Conservation (phyloP, 1,140 invertebrate species). For the Philopotamus ludificatus region DNA sequence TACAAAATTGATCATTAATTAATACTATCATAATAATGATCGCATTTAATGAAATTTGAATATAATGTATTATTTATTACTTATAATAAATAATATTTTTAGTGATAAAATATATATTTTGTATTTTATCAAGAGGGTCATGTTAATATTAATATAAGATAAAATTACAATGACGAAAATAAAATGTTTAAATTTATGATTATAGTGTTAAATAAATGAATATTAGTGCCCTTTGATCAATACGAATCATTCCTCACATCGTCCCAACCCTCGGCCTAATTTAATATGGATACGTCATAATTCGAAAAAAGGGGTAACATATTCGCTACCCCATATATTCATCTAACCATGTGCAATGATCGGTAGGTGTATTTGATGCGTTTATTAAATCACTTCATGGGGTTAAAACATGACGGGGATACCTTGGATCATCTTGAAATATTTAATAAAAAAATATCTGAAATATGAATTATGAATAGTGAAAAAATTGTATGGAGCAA, state of each 20-base stretch:
- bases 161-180: too few relatives aligned
- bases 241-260: too few relatives aligned
- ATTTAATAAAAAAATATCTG: not conserved
- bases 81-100: not conserved
- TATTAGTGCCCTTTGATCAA: too few relatives aligned
- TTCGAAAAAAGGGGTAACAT: slow-evolving; percentile 21
- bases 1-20: too few relatives aligned
- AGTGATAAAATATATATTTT: not conserved
- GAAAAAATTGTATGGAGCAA: not conserved
- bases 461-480: not conserved
- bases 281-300: slow-evolving; percentile 32
- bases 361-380: not conserved
- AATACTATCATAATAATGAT: too few relatives aligned
- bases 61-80: too few relatives aligned
- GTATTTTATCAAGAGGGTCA: not conserved
- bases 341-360: not conserved
- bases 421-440: too few relatives aligned
- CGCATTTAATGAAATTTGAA: too few relatives aligned
- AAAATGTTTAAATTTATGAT: too few relatives aligned
- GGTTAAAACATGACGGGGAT: not conserved
- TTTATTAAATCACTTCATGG: not conserved
- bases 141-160: not conserved
- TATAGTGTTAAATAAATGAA: too few relatives aligned
- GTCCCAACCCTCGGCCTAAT: slow-evolving; percentile 20
- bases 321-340: not conserved